phyloP scores from a whole-genome alignment of 1,140 invertebrate genomes.

The Euura lappo region DNA sequence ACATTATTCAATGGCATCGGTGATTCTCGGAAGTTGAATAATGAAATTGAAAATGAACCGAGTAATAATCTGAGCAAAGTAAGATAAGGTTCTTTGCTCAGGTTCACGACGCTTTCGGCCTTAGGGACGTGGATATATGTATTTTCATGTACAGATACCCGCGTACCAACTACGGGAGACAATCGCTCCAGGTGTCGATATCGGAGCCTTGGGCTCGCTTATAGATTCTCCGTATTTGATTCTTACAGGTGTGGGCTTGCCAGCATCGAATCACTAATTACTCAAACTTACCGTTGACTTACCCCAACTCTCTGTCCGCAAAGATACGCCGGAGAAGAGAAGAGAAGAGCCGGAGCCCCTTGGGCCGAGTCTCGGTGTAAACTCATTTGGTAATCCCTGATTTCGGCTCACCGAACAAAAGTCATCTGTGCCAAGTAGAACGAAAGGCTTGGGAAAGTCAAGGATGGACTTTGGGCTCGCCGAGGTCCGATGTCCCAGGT shows the following conservation, averaged over 20 bases:
- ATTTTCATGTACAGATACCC: not conserved
- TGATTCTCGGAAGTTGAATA: too few species aligned
- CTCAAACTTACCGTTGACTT: not conserved
- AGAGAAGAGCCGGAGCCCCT: not conserved
- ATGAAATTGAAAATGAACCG: too few species aligned
- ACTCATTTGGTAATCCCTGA: not conserved
- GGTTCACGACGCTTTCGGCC: too few species aligned
- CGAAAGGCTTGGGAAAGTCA: not conserved
- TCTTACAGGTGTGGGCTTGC: not conserved
- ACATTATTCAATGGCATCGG: too few species aligned
- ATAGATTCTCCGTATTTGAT: not conserved
- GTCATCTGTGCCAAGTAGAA: not conserved
- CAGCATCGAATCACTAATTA: constrained; percentile 5
- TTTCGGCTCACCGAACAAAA: not conserved
- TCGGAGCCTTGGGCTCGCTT: not conserved
- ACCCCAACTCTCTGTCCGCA: not conserved
- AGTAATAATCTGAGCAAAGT: too few species aligned
- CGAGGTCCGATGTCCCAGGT: not conserved
- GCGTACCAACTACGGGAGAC: not conserved
- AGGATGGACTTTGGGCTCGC: not conserved
- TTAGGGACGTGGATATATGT: too few species aligned
- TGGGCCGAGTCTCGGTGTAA: not conserved
- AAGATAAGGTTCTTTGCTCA: too few species aligned
- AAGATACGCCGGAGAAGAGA: too few species aligned
- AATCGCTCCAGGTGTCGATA: not conserved